Evolutionary conservation across 2,113 vertebrate species (phyloP).

Genomic region (Astatoreochromis straeleni): DNA sequence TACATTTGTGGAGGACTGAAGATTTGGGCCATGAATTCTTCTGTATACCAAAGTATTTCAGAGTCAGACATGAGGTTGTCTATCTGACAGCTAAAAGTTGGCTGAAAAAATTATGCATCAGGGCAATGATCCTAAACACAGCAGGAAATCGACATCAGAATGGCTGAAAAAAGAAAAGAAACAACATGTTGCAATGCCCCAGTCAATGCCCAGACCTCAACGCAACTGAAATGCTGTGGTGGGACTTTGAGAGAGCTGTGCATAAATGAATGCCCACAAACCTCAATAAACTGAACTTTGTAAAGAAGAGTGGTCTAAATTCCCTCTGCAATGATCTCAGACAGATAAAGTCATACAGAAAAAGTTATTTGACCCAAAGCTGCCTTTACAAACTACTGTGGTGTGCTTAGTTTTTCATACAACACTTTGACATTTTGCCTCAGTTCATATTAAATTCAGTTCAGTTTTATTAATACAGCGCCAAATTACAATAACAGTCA

Average conservation of each 20-base stretch:
- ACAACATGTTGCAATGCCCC: background rate
- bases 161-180: background rate
- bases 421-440: background rate
- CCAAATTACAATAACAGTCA: background rate
- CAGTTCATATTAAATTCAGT: background rate
- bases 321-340: background rate
- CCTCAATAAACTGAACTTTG: background rate
- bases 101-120: background rate
- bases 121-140: background rate
- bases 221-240: background rate
- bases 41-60: background rate
- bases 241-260: background rate
- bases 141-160: background rate
- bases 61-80: background rate
- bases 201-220: background rate
- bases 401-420: background rate
- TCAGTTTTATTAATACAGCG: background rate
- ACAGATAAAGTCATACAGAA: background rate
- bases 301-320: background rate
- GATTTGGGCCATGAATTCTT: background rate
- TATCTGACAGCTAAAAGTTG: background rate
- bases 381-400: background rate
- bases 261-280: background rate
- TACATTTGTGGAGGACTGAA: background rate
- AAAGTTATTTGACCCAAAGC: background rate